phyloP scores from a whole-genome alignment of 2,797 vertebrate species.

The Myripristis jacobus region DNA sequence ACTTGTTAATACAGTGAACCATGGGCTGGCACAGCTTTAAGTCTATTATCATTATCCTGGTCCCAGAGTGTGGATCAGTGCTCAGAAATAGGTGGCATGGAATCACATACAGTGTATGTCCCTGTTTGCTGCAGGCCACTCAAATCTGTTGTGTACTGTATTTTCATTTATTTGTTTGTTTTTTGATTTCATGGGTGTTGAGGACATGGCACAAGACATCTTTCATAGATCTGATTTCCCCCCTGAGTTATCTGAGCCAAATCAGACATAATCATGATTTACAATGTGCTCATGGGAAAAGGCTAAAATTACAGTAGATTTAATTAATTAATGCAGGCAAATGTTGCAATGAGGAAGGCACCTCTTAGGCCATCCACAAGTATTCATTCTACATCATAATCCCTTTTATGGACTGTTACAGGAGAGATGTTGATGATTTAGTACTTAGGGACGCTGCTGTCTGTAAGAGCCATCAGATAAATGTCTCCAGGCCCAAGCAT shows the following conservation, averaged over 20 bases:
- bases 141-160: not conserved
- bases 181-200: no score
- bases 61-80: not conserved
- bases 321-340: not conserved
- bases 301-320: not conserved
- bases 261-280: not conserved
- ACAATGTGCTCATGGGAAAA: not conserved
- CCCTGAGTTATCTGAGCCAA: not conserved
- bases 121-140: not conserved
- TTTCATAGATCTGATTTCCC: not conserved
- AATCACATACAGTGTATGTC: not conserved
- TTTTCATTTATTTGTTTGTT: not conserved
- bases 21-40: not conserved
- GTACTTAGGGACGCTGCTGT: slow-evolving; percentile 22
- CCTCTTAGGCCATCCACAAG: not conserved
- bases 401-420: slow-evolving; percentile 1
- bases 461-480: slow-evolving; percentile 7
- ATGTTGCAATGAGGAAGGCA: not conserved
- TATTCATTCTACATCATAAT: slow-evolving; percentile 4
- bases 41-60: not conserved
- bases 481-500: slow-evolving; percentile 43
- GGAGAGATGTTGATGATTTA: slow-evolving; percentile 26
- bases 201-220: not conserved
- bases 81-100: not conserved
- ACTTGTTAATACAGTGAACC: not conserved